Evolutionary conservation across 92 coral and sea anemone species (phyloP), one percentile per base, ranked within the genome.

Genomic region (Anthopleura xanthogrammica): DNA sequence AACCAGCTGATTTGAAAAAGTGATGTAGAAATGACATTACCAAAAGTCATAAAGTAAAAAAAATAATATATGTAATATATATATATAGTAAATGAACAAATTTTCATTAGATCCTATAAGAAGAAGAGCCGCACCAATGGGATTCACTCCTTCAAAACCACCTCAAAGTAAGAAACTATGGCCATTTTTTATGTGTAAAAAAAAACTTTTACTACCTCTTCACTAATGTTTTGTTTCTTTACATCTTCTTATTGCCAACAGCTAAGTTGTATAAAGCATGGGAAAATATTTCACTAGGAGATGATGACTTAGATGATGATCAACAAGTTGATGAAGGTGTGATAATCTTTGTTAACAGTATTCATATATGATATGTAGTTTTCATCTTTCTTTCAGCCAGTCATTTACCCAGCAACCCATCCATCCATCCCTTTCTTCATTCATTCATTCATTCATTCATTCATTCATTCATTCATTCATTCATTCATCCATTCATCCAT

Each of bases 201-300:
- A 29, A 29, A 29, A 29, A 29, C 36, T 29, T 29, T 29, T 29
- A 29, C 36, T 29, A 29, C 1, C 36, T 29, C 36, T 29, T 29
- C 36, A 29, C 36, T 29, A 29, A 29, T 29, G 36, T 29, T 29
- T 29, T 29, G 36, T 29, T 29, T 29, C 36, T 29, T 29, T 29
- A 29, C 36, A 29, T 29, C 42, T 43, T 43, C 43, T 43, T 22
- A 76, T 76, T 5, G 4, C 40, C 41, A 23, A 42, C 80, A 84
- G 87, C 80, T n/a, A 65, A 75, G 65, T 52, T 64, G 72, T 85
- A 85, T 78, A 85, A 41, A 68, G 80, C 88, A 13, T 85, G 88
- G 88, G 83, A 85, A 40, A 79, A 85, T 54, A 83, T 85, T 65
- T 41, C 77, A 55, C 16, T 79, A 52, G 70, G 62, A 12, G 83